Evolutionary conservation across 2,113 vertebrate species (phyloP).

Genomic region (Actenoides hombroni): DNA sequence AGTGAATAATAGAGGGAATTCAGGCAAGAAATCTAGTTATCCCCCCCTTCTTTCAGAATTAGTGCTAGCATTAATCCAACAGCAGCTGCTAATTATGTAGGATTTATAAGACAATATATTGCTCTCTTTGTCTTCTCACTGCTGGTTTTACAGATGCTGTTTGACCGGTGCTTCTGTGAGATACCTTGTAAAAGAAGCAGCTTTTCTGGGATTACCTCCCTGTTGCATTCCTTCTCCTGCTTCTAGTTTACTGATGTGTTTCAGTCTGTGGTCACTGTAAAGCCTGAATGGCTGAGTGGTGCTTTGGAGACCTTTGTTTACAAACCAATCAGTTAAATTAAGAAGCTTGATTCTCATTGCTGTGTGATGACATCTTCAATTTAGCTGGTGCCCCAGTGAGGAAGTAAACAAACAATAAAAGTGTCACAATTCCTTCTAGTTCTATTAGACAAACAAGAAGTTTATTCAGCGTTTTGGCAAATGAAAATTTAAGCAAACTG

Average conservation of each 20-base stretch:
- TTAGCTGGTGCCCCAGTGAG: constrained; percentile 46
- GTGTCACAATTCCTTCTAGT: constrained; percentile 63
- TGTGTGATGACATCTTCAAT: constrained; percentile 60
- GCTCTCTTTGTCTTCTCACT: not conserved
- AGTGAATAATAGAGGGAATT: not conserved
- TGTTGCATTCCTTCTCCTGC: not conserved
- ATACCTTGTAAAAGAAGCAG: not conserved
- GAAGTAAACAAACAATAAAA: constrained; percentile 69
- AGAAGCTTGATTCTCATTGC: constrained; percentile 49
- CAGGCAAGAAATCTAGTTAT: not conserved
- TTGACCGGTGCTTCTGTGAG: not conserved
- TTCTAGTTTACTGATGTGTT: not conserved
- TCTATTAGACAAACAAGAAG: constrained; percentile 66
- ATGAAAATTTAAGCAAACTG: constrained; percentile 66
- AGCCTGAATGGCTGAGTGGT: not conserved
- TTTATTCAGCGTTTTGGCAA: constrained; percentile 62
- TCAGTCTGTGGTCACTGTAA: not conserved
- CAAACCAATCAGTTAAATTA: constrained; percentile 54
- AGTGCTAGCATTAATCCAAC: constrained; percentile 22
- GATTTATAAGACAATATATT: constrained; percentile 34
- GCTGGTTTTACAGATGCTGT: not conserved
- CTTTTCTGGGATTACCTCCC: constrained; percentile 17
- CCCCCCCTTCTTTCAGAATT: not conserved
- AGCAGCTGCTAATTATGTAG: constrained; percentile 48
- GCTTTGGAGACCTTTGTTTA: constrained; percentile 27